phyloP scores from a whole-genome alignment of 2,888 invertebrate genomes.

The Didymodactylos carnosus region DNA sequence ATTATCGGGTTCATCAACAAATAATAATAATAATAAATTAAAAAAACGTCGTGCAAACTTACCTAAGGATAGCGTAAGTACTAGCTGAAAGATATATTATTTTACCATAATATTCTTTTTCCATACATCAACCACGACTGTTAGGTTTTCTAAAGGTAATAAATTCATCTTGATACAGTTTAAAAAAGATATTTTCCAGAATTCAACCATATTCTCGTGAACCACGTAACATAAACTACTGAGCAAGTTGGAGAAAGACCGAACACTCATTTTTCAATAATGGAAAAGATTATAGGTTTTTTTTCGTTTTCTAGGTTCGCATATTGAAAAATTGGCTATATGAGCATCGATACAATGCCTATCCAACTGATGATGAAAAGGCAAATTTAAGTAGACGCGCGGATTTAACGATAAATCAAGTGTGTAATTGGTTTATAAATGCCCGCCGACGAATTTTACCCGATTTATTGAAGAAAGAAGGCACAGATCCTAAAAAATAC shows the following conservation, averaged over 20 bases:
- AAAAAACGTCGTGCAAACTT: conserved; percentile 63
- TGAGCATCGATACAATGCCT: conserved; percentile 79
- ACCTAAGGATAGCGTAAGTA: conserved; percentile 73
- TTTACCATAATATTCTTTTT: too few species aligned
- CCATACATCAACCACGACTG: too few species aligned
- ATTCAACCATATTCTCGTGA: too few species aligned
- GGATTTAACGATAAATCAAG: conserved; percentile 56
- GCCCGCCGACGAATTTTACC: conserved; percentile 73
- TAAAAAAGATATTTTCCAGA: too few species aligned
- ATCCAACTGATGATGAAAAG: conserved; percentile 79
- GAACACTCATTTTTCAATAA: background rate
- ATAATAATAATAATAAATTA: background rate
- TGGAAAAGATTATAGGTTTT: background rate
- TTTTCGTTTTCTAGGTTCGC: background rate
- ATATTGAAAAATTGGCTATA: conserved; percentile 76
- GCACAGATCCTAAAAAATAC: conserved; percentile 67
- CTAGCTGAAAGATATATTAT: too few species aligned
- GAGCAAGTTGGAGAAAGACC: too few species aligned
- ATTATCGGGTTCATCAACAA: background rate
- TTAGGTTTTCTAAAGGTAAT: too few species aligned
- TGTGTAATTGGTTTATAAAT: conserved; percentile 91
- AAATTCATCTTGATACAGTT: too few species aligned
- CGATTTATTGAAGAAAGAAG: conserved; percentile 75
- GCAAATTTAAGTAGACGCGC: conserved; percentile 63
- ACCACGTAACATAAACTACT: too few species aligned